These are phyloP conservation scores for Panagrolaimus sp. DNA, from an alignment of 1,140 invertebrate genomes.

Conservation along the genomic window DNA sequence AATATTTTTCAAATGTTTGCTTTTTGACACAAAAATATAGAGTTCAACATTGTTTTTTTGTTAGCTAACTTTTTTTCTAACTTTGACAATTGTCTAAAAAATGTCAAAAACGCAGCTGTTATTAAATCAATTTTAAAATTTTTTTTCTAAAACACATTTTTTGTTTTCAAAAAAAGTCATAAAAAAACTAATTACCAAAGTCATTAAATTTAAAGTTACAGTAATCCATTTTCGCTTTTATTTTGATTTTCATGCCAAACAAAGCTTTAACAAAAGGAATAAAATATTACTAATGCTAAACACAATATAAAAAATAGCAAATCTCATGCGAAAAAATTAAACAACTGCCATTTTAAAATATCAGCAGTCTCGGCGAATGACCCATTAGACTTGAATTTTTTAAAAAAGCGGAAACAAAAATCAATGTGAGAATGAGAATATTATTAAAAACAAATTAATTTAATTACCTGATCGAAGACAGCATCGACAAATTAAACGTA, in stretches of 20 bases:
- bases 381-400: not conserved
- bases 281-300: too few relatives aligned
- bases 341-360: not conserved
- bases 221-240: too few relatives aligned
- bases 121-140: too few relatives aligned
- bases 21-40: not conserved
- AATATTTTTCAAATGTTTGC: not conserved
- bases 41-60: not conserved
- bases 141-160: too few relatives aligned
- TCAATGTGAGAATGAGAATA: not conserved
- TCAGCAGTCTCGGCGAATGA: not conserved
- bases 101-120: not conserved
- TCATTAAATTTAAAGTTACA: too few relatives aligned
- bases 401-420: not conserved
- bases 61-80: not conserved
- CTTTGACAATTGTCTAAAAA: not conserved
- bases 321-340: too few relatives aligned
- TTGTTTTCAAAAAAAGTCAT: too few relatives aligned
- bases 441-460: not conserved
- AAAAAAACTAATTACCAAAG: too few relatives aligned
- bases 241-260: too few relatives aligned
- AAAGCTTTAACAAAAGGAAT: too few relatives aligned
- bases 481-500: slow-evolving; percentile 26
- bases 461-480: slow-evolving; percentile 43
- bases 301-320: too few relatives aligned